phyloP scores from a whole-genome alignment of 2,113 vertebrate species.

The Miniopterus natalensis region DNA sequence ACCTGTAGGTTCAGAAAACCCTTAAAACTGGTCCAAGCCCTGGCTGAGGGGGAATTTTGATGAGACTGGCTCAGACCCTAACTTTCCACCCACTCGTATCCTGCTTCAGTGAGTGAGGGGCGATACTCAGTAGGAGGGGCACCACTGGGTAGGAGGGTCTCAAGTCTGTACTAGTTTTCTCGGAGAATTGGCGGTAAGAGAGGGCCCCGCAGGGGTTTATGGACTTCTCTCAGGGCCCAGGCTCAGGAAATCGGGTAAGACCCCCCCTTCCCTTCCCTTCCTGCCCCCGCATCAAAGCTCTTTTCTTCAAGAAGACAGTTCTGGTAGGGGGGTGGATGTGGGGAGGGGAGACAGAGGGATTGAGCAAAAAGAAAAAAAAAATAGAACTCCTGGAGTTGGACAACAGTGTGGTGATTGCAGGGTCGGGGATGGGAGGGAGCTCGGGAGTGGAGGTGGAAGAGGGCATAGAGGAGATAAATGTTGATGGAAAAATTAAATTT shows the following conservation, averaged over 20 bases:
- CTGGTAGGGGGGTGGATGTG: neutral
- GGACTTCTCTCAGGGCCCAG: neutral
- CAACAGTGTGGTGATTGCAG: too few relatives aligned
- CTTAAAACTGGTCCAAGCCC: accelerated
- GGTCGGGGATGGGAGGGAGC: too few relatives aligned
- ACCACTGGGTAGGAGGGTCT: neutral
- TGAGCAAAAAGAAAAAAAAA: neutral
- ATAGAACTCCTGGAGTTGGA: too few relatives aligned
- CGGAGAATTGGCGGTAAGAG: accelerated
- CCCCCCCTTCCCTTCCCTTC: neutral
- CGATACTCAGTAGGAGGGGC: too few relatives aligned
- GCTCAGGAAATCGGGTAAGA: neutral
- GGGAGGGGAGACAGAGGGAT: neutral
- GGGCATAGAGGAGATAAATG: neutral
- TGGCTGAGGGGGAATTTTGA: neutral
- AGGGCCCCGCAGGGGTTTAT: neutral
- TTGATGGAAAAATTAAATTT: neutral
- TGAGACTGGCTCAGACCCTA: neutral
- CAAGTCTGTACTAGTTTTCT: neutral
- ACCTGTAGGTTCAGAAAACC: neutral
- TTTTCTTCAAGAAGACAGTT: neutral
- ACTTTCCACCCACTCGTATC: neutral
- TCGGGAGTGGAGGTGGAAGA: too few relatives aligned
- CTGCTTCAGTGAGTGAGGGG: accelerated
- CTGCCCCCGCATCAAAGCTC: neutral